Evolutionary conservation across 1,140 invertebrate species (phyloP).

Genomic region (Heliconius hewitsoni): DNA sequence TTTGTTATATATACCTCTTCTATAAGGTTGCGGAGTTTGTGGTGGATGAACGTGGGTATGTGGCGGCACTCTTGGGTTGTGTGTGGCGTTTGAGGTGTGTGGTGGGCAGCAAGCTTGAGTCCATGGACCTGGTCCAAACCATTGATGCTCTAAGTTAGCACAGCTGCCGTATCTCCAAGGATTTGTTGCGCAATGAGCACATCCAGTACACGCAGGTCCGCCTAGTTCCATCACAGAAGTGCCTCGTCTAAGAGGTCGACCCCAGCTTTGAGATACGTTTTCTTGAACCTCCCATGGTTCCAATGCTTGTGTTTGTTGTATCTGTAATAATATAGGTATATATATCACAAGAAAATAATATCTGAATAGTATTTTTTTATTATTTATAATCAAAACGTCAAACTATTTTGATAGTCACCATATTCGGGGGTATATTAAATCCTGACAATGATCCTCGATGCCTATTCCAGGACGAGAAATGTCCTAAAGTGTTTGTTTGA

Average conservation of each 20-base stretch:
- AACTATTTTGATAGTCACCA: constrained; percentile 43
- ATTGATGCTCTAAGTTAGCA: constrained; percentile 84
- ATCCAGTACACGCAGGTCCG: constrained; percentile 81
- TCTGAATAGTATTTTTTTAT: not conserved
- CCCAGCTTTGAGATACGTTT: constrained; percentile 53
- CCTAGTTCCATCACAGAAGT: constrained; percentile 68
- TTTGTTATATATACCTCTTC: constrained; percentile 53
- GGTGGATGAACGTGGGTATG: constrained; percentile 63
- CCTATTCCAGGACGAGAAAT: constrained; percentile 55
- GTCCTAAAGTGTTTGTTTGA: constrained; percentile 54
- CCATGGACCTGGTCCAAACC: constrained; percentile 60
- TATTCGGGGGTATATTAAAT: constrained; percentile 57
- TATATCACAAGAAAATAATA: not conserved
- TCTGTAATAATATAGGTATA: not conserved
- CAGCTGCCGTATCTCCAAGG: constrained; percentile 84
- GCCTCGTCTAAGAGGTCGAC: constrained; percentile 60
- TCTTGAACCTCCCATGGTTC: constrained; percentile 57
- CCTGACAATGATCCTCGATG: constrained; percentile 56
- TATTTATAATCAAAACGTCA: not conserved
- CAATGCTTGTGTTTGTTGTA: constrained; percentile 38
- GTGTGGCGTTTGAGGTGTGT: constrained; percentile 42
- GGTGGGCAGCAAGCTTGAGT: constrained; percentile 77
- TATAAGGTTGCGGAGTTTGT: constrained; percentile 79
- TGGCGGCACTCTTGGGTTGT: constrained; percentile 63
- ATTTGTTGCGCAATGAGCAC: constrained; percentile 74